Evolutionary conservation across 2,797 vertebrate species (phyloP), one percentile per base, ranked within the genome.

Genomic region (Hapalemur alaotrensis): DNA sequence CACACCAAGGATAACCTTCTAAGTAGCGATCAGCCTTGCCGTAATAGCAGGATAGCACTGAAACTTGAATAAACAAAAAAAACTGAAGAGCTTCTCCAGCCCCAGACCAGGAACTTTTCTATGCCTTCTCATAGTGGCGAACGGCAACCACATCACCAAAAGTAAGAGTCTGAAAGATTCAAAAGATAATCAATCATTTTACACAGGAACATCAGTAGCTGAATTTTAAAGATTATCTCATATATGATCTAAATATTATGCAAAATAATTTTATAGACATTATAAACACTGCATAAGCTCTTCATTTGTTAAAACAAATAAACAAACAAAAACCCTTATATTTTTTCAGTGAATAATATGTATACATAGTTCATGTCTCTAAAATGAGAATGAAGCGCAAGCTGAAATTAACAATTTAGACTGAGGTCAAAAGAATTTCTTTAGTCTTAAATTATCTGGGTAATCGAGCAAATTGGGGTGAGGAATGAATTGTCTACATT

Each of bases 61-160:
- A 97, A 97, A 96, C 98, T 95, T 98, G n/a, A 91, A 73, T 30
- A 96, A 98, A 97, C 95, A 98, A 98, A 97, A 98, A 98, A 95
- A 70, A 87, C 76, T 30, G 32, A 18, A 92, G 78, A 57, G 7
- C 22, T 92, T 87, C 63, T 81, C 25, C 72, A 70, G 32, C 43
- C 61, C 80, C 70, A 54, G 54, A 91, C 20, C 97, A 78, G 82
- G 91, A 88, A 78, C 61, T n/a, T 82, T 35, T 95, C 98, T 99
- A 99, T 9, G 99, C 99, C 98, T 99, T 99, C 98, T 99, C 99
- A 80, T 99, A 99, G 96, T 99, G 99, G n/a, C 99, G 99, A 96
- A 99, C 99, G 41, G 99, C 99, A 88, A 99, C 99, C 97, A 99
- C 95, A 54, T 99, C 99, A 84, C 99, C 99, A 97, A 99, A 99